Percentiles rank a stretch among this genome's conserved stretches.
These are phyloP conservation scores for Sicus ferrugineus DNA, from an alignment of 2,888 invertebrate species.

Conservation along the genomic window DNA sequence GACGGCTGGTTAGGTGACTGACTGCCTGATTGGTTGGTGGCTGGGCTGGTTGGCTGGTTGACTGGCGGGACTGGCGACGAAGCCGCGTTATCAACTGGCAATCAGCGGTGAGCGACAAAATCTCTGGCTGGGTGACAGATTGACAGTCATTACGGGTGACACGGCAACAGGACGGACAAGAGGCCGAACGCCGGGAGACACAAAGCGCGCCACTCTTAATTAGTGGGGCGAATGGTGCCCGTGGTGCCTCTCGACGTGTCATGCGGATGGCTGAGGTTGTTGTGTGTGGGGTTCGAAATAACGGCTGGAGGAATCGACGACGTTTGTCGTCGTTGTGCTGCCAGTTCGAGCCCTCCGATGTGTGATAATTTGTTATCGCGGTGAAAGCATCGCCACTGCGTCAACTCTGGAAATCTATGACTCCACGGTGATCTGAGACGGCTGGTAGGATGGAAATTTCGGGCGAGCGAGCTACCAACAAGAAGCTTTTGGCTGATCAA, in stretches of 20 bases:
- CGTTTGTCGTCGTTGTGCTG: slow-evolving; percentile 41
- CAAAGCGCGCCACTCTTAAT: slow-evolving; percentile 18
- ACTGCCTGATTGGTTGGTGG: slow-evolving; percentile 28
- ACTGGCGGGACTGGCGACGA: slow-evolving; percentile 14
- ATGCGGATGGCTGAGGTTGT: background rate
- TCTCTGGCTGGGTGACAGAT: slow-evolving; percentile 42
- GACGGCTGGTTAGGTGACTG: slow-evolving; percentile 27
- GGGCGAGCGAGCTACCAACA: background rate
- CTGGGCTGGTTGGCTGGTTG: background rate
- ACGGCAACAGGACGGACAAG: slow-evolving; percentile 15
- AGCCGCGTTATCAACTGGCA: slow-evolving; percentile 36
- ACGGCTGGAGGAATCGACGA: slow-evolving; percentile 34
- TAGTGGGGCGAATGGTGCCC: slow-evolving; percentile 25
- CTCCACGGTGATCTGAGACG: background rate
- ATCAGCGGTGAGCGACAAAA: slow-evolving; percentile 27
- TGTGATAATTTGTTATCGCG: slow-evolving; percentile 47
- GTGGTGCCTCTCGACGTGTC: slow-evolving; percentile 12
- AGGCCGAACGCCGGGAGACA: slow-evolving; percentile 20
- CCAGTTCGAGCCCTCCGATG: slow-evolving; percentile 12
- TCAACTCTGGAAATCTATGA: slow-evolving; percentile 8
- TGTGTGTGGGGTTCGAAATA: slow-evolving; percentile 6
- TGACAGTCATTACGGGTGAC: slow-evolving; percentile 42
- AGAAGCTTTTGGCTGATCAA: slow-evolving; percentile 10
- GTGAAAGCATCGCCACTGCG: slow-evolving; percentile 45
- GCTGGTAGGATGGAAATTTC: background rate